Base-by-base conservation (phyloP, 2,888 invertebrate species). In the Noctua pronuba region DNA sequence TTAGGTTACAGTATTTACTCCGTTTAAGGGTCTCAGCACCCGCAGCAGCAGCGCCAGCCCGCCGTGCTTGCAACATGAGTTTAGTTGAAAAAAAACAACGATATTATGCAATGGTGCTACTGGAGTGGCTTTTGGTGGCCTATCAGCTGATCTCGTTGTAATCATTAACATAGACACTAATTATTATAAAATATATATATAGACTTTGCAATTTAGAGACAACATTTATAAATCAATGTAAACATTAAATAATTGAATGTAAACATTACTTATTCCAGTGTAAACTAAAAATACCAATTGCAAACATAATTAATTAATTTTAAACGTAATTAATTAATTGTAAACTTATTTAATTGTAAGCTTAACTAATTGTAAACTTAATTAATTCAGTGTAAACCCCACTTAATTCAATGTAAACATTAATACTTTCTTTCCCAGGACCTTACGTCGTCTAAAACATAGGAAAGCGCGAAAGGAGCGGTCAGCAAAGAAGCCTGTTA, bases 371-470 rank as follows among this genome's bases (percentile, higher is more conserved):
- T 52, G 35, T 69, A 68, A 68, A 66, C 66, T 2, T 11, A 18
- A 60, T 38, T 28, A 18, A 71, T 46, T 28, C 3, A 21, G 16
- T 75, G 35, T 78, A 67, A 68, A 79, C 52, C 28, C 18, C 7
- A 24, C 7, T 7, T 2, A 52, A 21, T 31, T 46, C 1, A 28
- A 24, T 2, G 24, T 72, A 16, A 80, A 80, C 5, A 13, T 16
- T 16, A 1, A 0, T 67, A 4, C 3, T 31, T 44, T 21, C 7
- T 58, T 60, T 64, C 71, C 0, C 91, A 96, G 95, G 7, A 92
- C 92, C 46, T 85, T 93, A 4, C 93, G 95, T 2, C 92, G 95
- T 0, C 78, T 92, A 46, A 94, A 94, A 74, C 93, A 94, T 21
- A 93, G 92, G 68, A 92, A 92, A 71, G 83, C 66, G 0, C 91